Conservation (phyloP, 2,888 invertebrate genomes). For the Pelosia muscerda region DNA sequence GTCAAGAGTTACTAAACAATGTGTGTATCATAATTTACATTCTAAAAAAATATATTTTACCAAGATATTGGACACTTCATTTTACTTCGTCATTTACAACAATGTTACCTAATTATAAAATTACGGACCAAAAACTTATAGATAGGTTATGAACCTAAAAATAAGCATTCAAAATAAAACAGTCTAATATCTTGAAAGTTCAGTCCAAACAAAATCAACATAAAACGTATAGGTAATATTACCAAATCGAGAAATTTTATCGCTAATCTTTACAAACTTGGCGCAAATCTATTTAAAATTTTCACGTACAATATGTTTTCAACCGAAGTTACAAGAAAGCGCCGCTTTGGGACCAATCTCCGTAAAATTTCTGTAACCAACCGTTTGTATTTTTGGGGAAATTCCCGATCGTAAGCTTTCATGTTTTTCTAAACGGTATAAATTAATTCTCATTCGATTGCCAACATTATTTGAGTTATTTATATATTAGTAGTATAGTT, state of each 20-base stretch:
- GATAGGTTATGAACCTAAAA: too few species aligned
- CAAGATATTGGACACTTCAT: too few species aligned
- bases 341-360: conserved; percentile 50
- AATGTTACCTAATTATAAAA: too few species aligned
- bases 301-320: conserved; percentile 46
- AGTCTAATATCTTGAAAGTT: background rate
- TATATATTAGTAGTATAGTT: background rate
- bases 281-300: conserved; percentile 21
- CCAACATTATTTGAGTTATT: background rate
- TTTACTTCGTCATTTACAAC: too few species aligned
- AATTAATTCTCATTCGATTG: background rate
- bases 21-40: background rate
- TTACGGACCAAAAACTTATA: too few species aligned
- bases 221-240: conserved; percentile 24
- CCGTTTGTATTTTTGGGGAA: background rate
- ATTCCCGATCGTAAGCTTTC: background rate
- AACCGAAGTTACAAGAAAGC: conserved; percentile 42
- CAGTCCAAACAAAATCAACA: background rate
- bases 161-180: background rate
- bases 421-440: background rate
- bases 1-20: background rate
- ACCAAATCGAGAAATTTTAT: conserved; percentile 26
- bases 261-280: conserved; percentile 30
- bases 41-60: background rate
- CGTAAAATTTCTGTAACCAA: conserved; percentile 15